Conservation (phyloP, 37 sponge, comb jelly and placozoan species). For the Ianthella basta region DNA sequence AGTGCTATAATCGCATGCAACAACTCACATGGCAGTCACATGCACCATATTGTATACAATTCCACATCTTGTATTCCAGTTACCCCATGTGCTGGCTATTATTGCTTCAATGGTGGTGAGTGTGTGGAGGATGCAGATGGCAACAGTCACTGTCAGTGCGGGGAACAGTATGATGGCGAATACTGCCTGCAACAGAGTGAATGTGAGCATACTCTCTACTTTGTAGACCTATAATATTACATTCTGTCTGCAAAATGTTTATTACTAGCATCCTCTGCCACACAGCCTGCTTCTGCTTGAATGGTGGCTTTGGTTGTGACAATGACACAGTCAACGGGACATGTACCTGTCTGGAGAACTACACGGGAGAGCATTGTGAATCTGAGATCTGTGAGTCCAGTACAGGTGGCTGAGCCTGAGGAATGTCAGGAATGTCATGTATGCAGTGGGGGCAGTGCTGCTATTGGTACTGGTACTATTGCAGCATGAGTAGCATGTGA, state of each 20-base stretch:
- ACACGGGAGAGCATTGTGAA: slow-evolving; percentile 4
- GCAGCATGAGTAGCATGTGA: too few relatives aligned
- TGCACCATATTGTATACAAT: too few relatives aligned
- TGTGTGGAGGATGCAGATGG: slow-evolving; percentile 4
- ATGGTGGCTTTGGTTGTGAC: slow-evolving; percentile 19
- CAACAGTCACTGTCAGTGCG: background rate
- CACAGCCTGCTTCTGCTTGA: slow-evolving; percentile 11
- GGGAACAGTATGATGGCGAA: background rate
- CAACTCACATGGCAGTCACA: background rate
- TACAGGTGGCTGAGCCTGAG: too few relatives aligned
- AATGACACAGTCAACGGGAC: background rate
- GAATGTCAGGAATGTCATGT: too few relatives aligned
- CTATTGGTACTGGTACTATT: too few relatives aligned
- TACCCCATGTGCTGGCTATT: slow-evolving; percentile 18
- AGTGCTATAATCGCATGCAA: background rate
- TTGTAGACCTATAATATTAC: too few relatives aligned
- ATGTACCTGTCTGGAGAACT: background rate
- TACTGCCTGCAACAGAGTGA: slow-evolving; percentile 7
- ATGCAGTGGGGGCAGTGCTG: too few relatives aligned
- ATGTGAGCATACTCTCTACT: background rate
- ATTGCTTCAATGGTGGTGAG: slow-evolving; percentile 20
- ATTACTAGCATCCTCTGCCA: background rate
- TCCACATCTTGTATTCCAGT: background rate
- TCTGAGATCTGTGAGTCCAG: slow-evolving; percentile 16
- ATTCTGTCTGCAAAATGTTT: too few relatives aligned